phyloP scores from a whole-genome alignment of 2,113 vertebrate genomes.

The Gorsachius goisagi region DNA sequence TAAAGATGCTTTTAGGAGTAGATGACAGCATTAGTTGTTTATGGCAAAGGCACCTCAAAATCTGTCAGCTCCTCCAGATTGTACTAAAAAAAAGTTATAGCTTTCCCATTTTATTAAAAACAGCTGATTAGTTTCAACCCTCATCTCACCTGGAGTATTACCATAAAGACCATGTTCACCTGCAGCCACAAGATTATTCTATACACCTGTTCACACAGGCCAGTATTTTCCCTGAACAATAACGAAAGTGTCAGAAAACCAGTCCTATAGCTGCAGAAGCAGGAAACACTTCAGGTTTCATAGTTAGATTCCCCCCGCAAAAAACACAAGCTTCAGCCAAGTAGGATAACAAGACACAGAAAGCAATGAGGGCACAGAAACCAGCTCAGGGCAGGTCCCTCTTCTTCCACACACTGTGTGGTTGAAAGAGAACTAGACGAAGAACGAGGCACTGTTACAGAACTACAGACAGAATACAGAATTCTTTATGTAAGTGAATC shows the following conservation, averaged over 20 bases:
- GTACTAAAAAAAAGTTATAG: not conserved
- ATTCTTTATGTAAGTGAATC: not conserved
- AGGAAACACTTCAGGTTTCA: not conserved
- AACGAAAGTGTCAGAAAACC: not conserved
- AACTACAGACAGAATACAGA: not conserved
- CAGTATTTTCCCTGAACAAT: not conserved
- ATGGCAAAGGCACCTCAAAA: not conserved
- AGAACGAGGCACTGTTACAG: not conserved
- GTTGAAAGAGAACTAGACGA: not conserved
- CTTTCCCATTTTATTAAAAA: not conserved
- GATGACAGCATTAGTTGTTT: not conserved
- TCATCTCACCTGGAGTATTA: not conserved
- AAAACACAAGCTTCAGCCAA: not conserved
- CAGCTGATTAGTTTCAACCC: not conserved
- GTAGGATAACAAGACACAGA: not conserved
- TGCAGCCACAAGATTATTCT: not conserved
- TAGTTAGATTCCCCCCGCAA: not conserved
- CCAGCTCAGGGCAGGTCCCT: not conserved
- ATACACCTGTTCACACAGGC: not conserved
- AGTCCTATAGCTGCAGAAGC: not conserved
- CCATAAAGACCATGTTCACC: not conserved
- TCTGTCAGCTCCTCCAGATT: not conserved
- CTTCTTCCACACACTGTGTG: not conserved
- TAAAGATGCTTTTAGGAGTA: not conserved
- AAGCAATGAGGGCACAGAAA: not conserved